Evolutionary conservation across 2,888 invertebrate species (phyloP), one percentile per base, ranked within the genome.

Genomic region (Andrena minutula): DNA sequence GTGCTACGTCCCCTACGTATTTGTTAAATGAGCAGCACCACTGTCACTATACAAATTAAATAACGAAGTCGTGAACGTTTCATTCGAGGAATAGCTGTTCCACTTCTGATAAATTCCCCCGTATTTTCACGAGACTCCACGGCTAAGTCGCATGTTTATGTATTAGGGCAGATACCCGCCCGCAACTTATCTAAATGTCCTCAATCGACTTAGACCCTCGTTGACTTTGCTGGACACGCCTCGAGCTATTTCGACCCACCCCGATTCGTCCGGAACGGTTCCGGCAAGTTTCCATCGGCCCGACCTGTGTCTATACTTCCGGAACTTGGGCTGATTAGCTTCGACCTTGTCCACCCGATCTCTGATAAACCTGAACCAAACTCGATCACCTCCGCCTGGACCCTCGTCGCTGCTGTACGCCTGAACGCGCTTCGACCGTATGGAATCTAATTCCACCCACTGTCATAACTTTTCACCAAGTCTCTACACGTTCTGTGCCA

Each of bases 261-360:
- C 51, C n/a, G 41, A 65, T 78, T 32, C 49, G 61, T 79, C 47
- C 6, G 65, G 5, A 23, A 51, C 74, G 20, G 26, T 35, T 58
- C 20, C 12, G 60, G 5, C 30, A 30, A 41, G 60, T 65, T 79
- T 71, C 35, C 56, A 41, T 26, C 47, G 28, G n/a, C 26, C n/a
- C 23, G 8, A 70, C 28, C 70, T 12, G 56, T 4, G 35, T n/a
- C 65, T 23, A 32, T 71, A 53, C 79, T 79, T 66, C 28, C 47
- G 32, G 7, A 71, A 79, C 61, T 79, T 53, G 61, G 20, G 16
- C 51, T 79, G 79, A 79, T 79, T 79, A 66, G 58, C 51, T 79
- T 26, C 79, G 53, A 71, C 51, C 79, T 71, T 66, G 70, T 47
- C 51, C 20, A 53, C 32, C 61, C 32, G 64, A 78, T 71, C 32